A percentile compares a stretch with the other conserved stretches of the same genome.
These are phyloP conservation scores for Yoshiicerus persimilis DNA, from an alignment of 1,140 invertebrate species.

Conservation along the genomic window DNA sequence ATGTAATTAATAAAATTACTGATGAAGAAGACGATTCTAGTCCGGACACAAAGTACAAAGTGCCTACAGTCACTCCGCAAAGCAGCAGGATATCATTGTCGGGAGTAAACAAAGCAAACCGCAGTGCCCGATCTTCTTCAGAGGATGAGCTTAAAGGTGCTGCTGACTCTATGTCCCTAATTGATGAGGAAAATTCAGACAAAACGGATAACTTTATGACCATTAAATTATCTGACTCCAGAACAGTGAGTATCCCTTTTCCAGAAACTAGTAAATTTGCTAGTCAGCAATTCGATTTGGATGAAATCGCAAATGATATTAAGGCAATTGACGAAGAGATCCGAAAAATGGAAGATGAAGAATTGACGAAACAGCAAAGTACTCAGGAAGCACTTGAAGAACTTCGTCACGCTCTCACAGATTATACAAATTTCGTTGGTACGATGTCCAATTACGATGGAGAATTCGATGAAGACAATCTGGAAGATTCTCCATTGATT, in stretches of 20 bases:
- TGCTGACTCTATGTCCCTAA: neutral
- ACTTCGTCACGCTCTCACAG: neutral
- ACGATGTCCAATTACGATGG: neutral
- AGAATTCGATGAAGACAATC: neutral
- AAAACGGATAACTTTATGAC: neutral
- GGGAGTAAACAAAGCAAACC: neutral
- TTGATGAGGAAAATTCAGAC: neutral
- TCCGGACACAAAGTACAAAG: neutral
- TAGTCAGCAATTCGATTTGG: neutral
- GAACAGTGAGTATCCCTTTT: neutral
- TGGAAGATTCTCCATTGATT: neutral
- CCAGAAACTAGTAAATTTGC: neutral
- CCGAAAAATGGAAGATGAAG: neutral
- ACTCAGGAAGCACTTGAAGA: neutral
- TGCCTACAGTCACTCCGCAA: neutral
- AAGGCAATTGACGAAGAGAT: neutral
- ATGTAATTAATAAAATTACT: neutral
- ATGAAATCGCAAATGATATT: neutral
- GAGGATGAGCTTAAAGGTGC: neutral
- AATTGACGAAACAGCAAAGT: neutral
- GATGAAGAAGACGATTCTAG: neutral
- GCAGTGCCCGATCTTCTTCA: neutral
- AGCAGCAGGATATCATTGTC: neutral
- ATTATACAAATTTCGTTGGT: neutral
- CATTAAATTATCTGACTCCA: neutral